Evolutionary conservation across 2,888 invertebrate species (phyloP).

Genomic region (Cosmia trapezina): DNA sequence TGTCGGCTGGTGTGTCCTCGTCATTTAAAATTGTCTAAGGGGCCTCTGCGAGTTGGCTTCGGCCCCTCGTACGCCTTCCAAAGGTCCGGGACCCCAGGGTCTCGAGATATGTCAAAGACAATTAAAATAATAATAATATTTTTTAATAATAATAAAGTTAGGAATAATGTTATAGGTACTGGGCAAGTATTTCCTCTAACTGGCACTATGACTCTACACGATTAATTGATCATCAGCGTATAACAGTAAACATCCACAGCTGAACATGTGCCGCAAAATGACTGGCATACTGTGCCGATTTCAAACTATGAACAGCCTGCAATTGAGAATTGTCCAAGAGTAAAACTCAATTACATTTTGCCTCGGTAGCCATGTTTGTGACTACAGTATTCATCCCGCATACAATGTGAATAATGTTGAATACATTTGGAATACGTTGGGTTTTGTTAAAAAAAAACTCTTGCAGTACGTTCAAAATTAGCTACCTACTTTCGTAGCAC

Average conservation of each 20-base stretch:
- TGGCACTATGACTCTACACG: not conserved
- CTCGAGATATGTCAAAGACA: too few species aligned
- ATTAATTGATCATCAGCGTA: slow-evolving; percentile 3
- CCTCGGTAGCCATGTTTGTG: slow-evolving; percentile 34
- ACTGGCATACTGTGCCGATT: slow-evolving; percentile 6
- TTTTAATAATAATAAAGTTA: not conserved
- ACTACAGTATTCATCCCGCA: slow-evolving; percentile 7
- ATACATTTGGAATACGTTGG: slow-evolving; percentile 17
- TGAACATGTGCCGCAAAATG: not conserved
- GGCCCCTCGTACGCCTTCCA: too few species aligned
- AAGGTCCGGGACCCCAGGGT: too few species aligned
- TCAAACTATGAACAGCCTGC: slow-evolving; percentile 21
- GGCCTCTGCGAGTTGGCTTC: too few species aligned
- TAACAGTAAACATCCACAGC: not conserved
- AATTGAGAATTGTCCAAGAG: slow-evolving; percentile 25
- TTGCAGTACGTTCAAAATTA: not conserved
- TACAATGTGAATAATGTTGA: slow-evolving; percentile 25
- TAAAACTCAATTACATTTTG: slow-evolving; percentile 31
- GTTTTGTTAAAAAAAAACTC: too few species aligned
- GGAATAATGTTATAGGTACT: not conserved
- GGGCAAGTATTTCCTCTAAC: not conserved
- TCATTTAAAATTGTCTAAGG: too few species aligned
- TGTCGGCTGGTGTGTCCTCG: too few species aligned
- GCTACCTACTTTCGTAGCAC: not conserved
- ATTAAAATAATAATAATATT: too few species aligned